Evolutionary conservation across 2,113 vertebrate genomes (phyloP), one percentile per base, ranked within the genome.

Genomic region (Dromaius novaehollandiae): DNA sequence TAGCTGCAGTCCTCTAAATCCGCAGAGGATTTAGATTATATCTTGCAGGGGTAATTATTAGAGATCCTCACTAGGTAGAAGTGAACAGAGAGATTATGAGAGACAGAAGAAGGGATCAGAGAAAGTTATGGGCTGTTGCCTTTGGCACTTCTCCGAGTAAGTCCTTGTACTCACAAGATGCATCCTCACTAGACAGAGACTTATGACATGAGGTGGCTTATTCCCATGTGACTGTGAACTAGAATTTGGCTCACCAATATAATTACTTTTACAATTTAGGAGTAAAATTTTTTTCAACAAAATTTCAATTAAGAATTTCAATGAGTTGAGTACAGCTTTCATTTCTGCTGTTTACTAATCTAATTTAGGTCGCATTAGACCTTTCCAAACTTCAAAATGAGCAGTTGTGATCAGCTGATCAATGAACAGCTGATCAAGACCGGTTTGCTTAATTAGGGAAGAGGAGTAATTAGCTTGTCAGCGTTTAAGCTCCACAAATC

Each of bases 381-480:
- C 94, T 97, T 96, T 96, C 91, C 14, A 14, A 96, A 96, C 96
- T 97, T 96, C 97, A 92, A 93, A 97, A 96, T 69, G 86, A 95
- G 90, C 96, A 97, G 93, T 98, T 97, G 90, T 3, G 44, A 97
- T 96, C 96, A 96, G 96, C 95, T 97, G 90, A 20, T 94, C 90
- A 93, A 7, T 77, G 64, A 95, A 87, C 97, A 98, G 94, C 97
- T 98, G 98, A 98, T 97, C 97, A 98, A 98, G 91, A 96, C 92
- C 82, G 79, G 81, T 93, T 97, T 97, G 89, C 79, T 98, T 98
- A 98, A 98, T 98, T 98, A 98, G 36, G 87, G 90, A 95, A 97
- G 95, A 96, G 98, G 97, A 98, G 98, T 98, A 98, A 99, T 99
- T 99, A 99, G 98, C 98, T 98, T 99, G 99, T 99, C 99, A 99